Conservation (phyloP, 2,888 invertebrate genomes). For the Metacarcinus magister region DNA sequence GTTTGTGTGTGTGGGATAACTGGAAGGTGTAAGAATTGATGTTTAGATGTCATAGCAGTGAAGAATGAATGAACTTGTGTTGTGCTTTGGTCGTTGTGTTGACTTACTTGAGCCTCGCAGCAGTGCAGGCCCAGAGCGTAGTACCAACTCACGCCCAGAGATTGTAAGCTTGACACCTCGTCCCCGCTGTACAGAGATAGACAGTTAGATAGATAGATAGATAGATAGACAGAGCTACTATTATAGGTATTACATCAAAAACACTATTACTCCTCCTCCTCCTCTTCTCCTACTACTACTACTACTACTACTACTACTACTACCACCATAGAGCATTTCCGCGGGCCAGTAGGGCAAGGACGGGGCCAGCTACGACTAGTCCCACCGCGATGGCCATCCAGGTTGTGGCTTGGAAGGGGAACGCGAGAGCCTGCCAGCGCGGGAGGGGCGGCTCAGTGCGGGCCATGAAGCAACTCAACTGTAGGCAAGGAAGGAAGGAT, state of each 20-base stretch:
- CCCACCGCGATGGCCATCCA: conserved; percentile 78
- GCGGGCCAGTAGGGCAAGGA: conserved; percentile 66
- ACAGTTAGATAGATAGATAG: not conserved
- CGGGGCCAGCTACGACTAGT: conserved; percentile 52
- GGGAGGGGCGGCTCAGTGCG: conserved; percentile 73
- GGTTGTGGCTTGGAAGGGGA: conserved; percentile 75
- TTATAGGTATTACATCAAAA: too few species aligned
- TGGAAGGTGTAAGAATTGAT: too few species aligned
- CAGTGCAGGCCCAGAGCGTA: conserved; percentile 87
- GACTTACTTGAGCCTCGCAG: conserved; percentile 86
- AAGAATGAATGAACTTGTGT: not conserved
- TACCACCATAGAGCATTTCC: conserved; percentile 44
- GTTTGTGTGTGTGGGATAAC: not conserved
- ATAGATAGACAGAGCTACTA: not conserved
- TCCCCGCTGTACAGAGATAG: conserved; percentile 19
- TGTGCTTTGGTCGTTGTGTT: not conserved
- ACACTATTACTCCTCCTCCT: too few species aligned
- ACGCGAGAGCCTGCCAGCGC: conserved; percentile 78
- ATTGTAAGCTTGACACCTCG: conserved; percentile 50
- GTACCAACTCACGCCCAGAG: conserved; percentile 65
- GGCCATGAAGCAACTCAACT: conserved; percentile 80
- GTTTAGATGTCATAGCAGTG: too few species aligned
- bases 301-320: not conserved
- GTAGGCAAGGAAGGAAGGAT: not conserved
- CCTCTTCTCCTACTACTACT: too few species aligned